A percentile compares a stretch with the other conserved stretches of the same genome.
Evolutionary conservation across 2,888 invertebrate genomes (phyloP).

Genomic region (Gasteruption jaculator): DNA sequence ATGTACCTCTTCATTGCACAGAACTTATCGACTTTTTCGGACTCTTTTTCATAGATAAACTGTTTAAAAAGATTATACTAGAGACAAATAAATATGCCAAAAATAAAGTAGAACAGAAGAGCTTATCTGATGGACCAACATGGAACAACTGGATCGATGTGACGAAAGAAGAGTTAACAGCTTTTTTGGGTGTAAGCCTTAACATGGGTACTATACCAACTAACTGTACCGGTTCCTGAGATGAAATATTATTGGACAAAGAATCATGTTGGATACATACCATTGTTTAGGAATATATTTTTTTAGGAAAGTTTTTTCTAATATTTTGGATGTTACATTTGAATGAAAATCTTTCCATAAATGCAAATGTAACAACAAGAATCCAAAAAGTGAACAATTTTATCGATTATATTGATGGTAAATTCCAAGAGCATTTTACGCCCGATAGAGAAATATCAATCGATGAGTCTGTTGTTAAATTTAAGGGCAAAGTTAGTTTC

Average conservation of each 20-base stretch:
- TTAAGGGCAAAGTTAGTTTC: conserved; percentile 9
- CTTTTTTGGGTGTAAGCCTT: background rate
- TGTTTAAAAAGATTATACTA: conserved; percentile 3
- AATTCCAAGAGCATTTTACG: conserved; percentile 12
- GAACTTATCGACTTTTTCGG: no score
- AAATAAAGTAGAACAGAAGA: background rate
- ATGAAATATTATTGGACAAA: background rate
- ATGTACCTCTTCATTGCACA: conserved; percentile 5
- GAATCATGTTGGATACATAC: background rate
- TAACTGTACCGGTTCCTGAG: no score
- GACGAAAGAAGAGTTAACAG: background rate
- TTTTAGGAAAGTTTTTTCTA: background rate
- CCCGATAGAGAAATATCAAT: background rate
- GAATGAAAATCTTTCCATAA: background rate
- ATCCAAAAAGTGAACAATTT: conserved; percentile 7
- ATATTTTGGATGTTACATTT: conserved; percentile 3
- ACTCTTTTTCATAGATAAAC: conserved; percentile 5
- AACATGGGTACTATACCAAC: conserved; percentile 2
- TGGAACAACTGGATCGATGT: background rate
- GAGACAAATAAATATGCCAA: conserved; percentile 7
- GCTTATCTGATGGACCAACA: background rate
- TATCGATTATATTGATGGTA: conserved; percentile 9
- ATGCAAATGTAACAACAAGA: background rate
- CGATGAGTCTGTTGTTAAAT: conserved; percentile 13
- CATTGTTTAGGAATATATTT: background rate